These are phyloP conservation scores for Gymnodraco acuticeps DNA, from an alignment of 2,797 vertebrate species.

Conservation along the genomic window DNA sequence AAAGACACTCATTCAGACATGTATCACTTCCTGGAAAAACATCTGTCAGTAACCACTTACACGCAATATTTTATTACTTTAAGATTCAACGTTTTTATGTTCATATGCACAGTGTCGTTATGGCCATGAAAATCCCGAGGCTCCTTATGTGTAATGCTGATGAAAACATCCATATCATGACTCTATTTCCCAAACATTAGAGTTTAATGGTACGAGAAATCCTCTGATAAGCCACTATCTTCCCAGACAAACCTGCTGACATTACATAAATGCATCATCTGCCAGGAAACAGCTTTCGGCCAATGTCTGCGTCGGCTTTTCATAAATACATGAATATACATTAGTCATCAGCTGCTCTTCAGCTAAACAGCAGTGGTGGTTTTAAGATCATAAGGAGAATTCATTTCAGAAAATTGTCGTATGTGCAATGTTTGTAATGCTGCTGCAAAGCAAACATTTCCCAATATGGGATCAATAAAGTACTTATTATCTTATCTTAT, in stretches of 20 bases:
- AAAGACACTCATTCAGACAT: conserved; percentile 5
- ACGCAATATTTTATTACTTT: conserved; percentile 69
- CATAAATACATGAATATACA: conserved; percentile 31
- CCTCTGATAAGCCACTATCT: conserved; percentile 17
- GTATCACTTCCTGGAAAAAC: conserved; percentile 16
- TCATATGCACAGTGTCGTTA: no score
- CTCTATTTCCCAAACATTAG: conserved; percentile 12
- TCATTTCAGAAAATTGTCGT: background rate
- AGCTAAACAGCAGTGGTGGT: conserved; percentile 23
- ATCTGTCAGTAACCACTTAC: conserved; percentile 37
- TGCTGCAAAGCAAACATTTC: no score
- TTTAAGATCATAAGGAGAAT: conserved; percentile 25
- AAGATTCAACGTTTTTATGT: no score
- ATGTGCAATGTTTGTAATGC: background rate
- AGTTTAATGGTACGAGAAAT: conserved; percentile 19
- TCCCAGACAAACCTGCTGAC: conserved; percentile 27
- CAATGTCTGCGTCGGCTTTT: conserved; percentile 14
- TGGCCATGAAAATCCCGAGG: no score
- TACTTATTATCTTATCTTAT: no score
- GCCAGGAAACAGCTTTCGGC: conserved; percentile 19
- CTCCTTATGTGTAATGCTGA: no score
- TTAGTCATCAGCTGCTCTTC: conserved; percentile 38
- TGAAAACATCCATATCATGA: background rate
- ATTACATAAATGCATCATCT: conserved; percentile 32
- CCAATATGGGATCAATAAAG: no score